Evolutionary conservation across 1,140 invertebrate species (phyloP).

Genomic region (Mycetomoellerius zeteki): DNA sequence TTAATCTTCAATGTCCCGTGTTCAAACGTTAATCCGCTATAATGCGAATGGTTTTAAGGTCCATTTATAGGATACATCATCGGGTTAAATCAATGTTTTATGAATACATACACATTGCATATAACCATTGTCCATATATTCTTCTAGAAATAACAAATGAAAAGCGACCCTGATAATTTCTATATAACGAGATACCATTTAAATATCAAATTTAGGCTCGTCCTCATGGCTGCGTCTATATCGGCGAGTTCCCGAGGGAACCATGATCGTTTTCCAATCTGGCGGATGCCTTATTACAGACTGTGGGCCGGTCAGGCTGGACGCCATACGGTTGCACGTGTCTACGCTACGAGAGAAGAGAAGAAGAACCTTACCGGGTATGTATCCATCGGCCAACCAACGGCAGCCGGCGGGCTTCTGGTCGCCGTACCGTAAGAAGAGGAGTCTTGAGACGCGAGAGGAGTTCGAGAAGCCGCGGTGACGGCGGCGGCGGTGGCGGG

Average conservation of each 20-base stretch:
- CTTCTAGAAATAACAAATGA: constrained; percentile 24
- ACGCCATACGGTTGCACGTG: constrained; percentile 71
- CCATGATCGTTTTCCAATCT: constrained; percentile 77
- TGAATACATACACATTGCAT: not conserved
- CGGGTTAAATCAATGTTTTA: constrained; percentile 22
- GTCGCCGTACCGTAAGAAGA: constrained; percentile 70
- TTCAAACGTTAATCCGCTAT: constrained; percentile 13
- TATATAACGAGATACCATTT: constrained; percentile 68
- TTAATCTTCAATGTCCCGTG: not conserved
- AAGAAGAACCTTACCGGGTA: constrained; percentile 69
- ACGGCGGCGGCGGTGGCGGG: not conserved
- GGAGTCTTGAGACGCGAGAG: constrained; percentile 65
- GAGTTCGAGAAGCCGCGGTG: constrained; percentile 24
- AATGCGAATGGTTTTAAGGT: not conserved
- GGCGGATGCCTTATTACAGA: constrained; percentile 75
- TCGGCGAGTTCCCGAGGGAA: constrained; percentile 44
- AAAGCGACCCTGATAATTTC: constrained; percentile 43
- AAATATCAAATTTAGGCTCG: constrained; percentile 63
- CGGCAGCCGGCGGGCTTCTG: constrained; percentile 70
- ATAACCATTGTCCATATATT: not conserved
- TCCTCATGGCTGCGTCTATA: not conserved
- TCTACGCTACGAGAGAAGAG: constrained; percentile 60
- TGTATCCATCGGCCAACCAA: constrained; percentile 48
- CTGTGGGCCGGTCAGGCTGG: constrained; percentile 50
- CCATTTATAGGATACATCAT: not conserved